Evolutionary conservation across 2,888 invertebrate species (phyloP), one percentile per base, ranked within the genome.

Genomic region (Sialis lutaria): DNA sequence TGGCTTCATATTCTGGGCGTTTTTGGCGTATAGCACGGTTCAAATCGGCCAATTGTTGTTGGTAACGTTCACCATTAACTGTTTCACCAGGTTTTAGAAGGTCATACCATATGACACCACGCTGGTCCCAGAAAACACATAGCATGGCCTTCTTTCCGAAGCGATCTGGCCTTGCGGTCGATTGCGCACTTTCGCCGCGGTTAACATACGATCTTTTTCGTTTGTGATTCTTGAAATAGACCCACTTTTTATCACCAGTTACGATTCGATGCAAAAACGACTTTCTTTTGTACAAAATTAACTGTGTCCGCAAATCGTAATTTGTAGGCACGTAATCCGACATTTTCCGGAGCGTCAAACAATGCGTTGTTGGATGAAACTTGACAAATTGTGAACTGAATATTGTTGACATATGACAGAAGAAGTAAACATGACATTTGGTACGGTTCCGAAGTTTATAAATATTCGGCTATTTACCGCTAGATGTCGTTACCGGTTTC

Each of bases 31-130:
- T n/a, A n/a, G 32, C n/a, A 43, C 13, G 43, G 32, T 43, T 43
- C 43, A 30, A 43, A 43, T 43, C 31, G 43, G 43, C 30, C 43
- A 31, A 30, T 43, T 43, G 43, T 43, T 43, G 43, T 6, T 43
- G 43, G 43, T 43, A 31, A 31, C 43, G 43, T 9, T 8, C 35
- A 7, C 9, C 7, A 34, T 34, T n/a, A n/a, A n/a, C n/a, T n/a
- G n/a, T n/a, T n/a, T n/a, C n/a, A n/a, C n/a, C n/a, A n/a, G n/a
- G n/a, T n/a, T 34, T 34, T 9, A 34, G 9, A 7, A 34, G 35
- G 7, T 34, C 7, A 34, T 34, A 34, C 35, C 35, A 34, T 7
- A 34, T 7, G 9, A 34, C 35, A 34, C 35, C 35, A 34, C 35
- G 35, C 35, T 34, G 35, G 9, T 34, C 35, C 35, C 35, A 34